Evolutionary conservation across 2,797 vertebrate genomes (phyloP).

Genomic region (Florisuga fusca): DNA sequence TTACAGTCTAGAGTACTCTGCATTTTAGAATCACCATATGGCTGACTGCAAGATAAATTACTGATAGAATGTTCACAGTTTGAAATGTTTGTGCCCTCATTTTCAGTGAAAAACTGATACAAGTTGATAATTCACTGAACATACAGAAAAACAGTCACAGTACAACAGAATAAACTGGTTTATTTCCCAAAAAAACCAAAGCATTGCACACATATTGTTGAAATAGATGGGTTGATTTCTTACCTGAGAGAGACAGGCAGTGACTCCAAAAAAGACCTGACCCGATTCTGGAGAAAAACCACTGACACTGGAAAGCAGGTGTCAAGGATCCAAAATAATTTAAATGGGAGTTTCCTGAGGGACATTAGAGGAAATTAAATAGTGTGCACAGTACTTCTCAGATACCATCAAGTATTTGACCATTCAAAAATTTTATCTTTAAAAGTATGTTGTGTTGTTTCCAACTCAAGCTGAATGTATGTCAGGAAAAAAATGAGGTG

Average conservation of each 20-base stretch:
- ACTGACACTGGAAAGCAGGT: slow-evolving; percentile 84
- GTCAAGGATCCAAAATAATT: slow-evolving; percentile 80
- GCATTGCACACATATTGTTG: rapidly evolving
- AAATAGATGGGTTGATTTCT: slow-evolving; percentile 44
- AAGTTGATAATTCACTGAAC: not conserved
- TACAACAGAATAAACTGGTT: not conserved
- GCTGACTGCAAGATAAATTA: not conserved
- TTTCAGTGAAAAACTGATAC: not conserved
- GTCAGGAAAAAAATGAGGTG: not conserved
- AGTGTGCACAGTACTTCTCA: not conserved
- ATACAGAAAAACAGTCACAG: not conserved
- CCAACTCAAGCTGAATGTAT: not conserved
- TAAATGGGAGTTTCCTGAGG: not conserved
- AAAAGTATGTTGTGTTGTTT: not conserved
- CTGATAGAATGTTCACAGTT: not conserved
- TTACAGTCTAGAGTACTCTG: not conserved
- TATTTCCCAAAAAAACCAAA: not conserved
- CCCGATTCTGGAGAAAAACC: slow-evolving; percentile 98
- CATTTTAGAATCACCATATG: not conserved
- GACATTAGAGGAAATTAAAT: not conserved
- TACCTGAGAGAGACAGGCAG: slow-evolving; percentile 94
- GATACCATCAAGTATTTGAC: not conserved
- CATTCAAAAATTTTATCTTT: not conserved
- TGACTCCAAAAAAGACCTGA: slow-evolving; percentile 95
- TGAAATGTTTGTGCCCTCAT: not conserved